These are phyloP conservation scores for Oostethus manadensis DNA, from an alignment of 2,113 vertebrate species.

Conservation along the genomic window DNA sequence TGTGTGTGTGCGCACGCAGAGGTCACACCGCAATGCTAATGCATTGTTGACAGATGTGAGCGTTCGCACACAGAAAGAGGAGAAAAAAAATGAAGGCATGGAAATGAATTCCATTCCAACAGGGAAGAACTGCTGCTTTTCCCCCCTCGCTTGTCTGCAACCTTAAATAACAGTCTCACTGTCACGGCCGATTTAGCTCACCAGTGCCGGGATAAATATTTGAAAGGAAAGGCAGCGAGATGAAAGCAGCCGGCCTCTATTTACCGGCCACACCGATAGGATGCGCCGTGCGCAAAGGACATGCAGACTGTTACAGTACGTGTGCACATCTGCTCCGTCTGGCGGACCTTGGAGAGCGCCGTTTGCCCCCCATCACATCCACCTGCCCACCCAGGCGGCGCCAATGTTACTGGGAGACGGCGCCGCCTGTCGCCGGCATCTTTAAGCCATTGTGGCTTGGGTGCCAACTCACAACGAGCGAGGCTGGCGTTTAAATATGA, in stretches of 20 bases:
- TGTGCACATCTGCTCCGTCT: slow-evolving; percentile 39
- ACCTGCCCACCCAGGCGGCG: slow-evolving; percentile 48
- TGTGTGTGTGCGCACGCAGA: slow-evolving; percentile 36
- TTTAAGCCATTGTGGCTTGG: slow-evolving; percentile 61
- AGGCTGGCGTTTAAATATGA: slow-evolving; percentile 63
- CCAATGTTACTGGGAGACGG: slow-evolving; percentile 49
- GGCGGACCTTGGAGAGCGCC: slow-evolving; percentile 50
- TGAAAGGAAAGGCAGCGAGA: slow-evolving; percentile 71
- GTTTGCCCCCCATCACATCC: slow-evolving; percentile 39
- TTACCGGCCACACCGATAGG: slow-evolving; percentile 65
- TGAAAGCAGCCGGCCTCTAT: slow-evolving; percentile 67
- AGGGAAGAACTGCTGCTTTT: slow-evolving; percentile 37
- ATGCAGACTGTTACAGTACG: slow-evolving; percentile 53
- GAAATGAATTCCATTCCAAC: slow-evolving; percentile 71
- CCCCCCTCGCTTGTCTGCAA: slow-evolving; percentile 59
- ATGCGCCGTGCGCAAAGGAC: slow-evolving; percentile 13
- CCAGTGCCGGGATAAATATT: slow-evolving; percentile 70
- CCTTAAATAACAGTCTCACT: slow-evolving; percentile 76
- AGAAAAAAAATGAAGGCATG: slow-evolving; percentile 65
- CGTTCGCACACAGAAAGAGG: slow-evolving; percentile 36
- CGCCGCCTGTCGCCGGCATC: slow-evolving; percentile 36
- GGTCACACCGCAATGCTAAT: slow-evolving; percentile 49
- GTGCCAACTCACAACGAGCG: slow-evolving; percentile 70
- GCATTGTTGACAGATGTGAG: slow-evolving; percentile 53
- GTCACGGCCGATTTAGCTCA: slow-evolving; percentile 72